phyloP scores from a whole-genome alignment of 2,888 invertebrate genomes.

The Candidula unifasciata region DNA sequence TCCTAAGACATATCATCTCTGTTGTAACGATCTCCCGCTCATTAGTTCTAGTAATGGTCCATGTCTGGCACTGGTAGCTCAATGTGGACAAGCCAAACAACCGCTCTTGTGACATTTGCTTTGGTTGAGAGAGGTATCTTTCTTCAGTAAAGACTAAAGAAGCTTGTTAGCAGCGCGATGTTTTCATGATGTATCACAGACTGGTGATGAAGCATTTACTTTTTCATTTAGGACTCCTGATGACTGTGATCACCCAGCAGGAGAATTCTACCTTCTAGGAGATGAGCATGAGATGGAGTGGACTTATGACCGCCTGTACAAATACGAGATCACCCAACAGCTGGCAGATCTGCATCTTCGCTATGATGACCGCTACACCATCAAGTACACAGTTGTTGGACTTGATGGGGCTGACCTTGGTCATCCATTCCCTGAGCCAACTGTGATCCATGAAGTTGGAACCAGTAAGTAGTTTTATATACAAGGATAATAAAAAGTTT shows the following conservation, averaged over 20 bases:
- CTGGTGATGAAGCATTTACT: too few relatives aligned
- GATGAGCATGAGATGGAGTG: conserved; percentile 57
- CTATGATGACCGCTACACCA: conserved; percentile 50
- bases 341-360: conserved; percentile 49
- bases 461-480: conserved; percentile 40
- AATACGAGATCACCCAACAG: conserved; percentile 56
- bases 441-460: conserved; percentile 51
- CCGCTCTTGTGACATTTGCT: too few relatives aligned
- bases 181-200: too few relatives aligned
- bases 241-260: conserved; percentile 45
- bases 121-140: too few relatives aligned
- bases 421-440: conserved; percentile 41
- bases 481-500: too few relatives aligned
- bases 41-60: too few relatives aligned
- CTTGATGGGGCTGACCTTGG: conserved; percentile 47
- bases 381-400: conserved; percentile 46
- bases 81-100: too few relatives aligned
- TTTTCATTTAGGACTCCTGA: not conserved
- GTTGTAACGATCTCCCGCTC: too few relatives aligned
- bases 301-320: conserved; percentile 56
- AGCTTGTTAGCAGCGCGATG: too few relatives aligned
- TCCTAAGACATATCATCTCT: too few relatives aligned
- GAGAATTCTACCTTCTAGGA: conserved; percentile 55
- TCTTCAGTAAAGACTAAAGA: too few relatives aligned
- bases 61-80: too few relatives aligned